Percentiles rank a stretch among this genome's conserved stretches.
These are phyloP conservation scores for Caenorhabditis sp. DNA, from an alignment of 2,888 invertebrate species.

Conservation along the genomic window DNA sequence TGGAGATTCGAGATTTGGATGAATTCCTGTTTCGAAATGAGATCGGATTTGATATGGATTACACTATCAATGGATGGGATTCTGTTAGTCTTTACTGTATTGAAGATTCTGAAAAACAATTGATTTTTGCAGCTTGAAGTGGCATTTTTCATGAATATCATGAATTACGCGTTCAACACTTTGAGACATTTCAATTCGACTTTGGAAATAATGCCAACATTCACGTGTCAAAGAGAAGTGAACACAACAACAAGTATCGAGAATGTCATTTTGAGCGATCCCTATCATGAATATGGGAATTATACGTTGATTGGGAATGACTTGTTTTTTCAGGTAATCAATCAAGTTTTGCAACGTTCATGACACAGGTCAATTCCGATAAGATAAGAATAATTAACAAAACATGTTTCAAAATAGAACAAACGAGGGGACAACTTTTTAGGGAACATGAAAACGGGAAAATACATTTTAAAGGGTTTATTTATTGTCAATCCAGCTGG, in stretches of 20 bases:
- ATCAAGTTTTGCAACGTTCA: background rate
- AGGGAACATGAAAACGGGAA: too few species aligned
- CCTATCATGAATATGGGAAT: slow-evolving; percentile 46
- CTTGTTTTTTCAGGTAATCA: slow-evolving; percentile 32
- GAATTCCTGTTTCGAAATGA: slow-evolving; percentile 63
- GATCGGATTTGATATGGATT: slow-evolving; percentile 56
- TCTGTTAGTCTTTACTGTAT: slow-evolving; percentile 42
- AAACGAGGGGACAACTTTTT: too few species aligned
- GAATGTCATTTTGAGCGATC: slow-evolving; percentile 35
- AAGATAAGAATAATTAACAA: too few species aligned
- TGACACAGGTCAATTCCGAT: too few species aligned
- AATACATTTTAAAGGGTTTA: too few species aligned
- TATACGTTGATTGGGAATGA: slow-evolving; percentile 29
- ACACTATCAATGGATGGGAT: slow-evolving; percentile 55
- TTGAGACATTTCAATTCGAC: slow-evolving; percentile 29
- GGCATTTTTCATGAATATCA: slow-evolving; percentile 52
- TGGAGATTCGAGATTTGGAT: slow-evolving; percentile 53
- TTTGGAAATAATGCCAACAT: slow-evolving; percentile 28
- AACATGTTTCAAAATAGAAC: too few species aligned
- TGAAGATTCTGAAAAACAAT: background rate
- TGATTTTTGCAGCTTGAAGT: slow-evolving; percentile 46
- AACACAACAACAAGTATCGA: slow-evolving; percentile 36
- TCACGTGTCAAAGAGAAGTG: slow-evolving; percentile 27
- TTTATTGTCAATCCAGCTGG: too few species aligned
- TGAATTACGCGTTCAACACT: slow-evolving; percentile 44